Conservation (phyloP, 2,113 vertebrate genomes). For the Rhombomys opimus region DNA sequence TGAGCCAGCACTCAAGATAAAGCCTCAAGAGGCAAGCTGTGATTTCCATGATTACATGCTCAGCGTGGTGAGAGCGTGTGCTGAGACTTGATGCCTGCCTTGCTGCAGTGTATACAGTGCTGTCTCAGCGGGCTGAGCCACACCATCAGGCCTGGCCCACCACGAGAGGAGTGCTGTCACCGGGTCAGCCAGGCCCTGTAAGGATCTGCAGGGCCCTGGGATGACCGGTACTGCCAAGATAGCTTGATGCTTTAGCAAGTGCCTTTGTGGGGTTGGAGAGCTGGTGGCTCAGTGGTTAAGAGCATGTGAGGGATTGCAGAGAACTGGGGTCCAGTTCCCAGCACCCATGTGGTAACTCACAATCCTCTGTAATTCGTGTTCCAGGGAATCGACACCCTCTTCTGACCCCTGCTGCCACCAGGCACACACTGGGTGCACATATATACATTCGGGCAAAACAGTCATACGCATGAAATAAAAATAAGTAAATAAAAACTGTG, state of each 20-base stretch:
- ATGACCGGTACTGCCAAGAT: too few relatives aligned
- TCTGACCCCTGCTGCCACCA: neutral
- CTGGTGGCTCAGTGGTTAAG: too few relatives aligned
- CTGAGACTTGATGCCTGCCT: slow-evolving; percentile 14
- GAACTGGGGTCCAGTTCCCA: neutral
- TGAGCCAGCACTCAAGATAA: slow-evolving; percentile 67
- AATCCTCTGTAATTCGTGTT: neutral
- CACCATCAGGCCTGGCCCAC: neutral
- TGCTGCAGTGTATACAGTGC: neutral
- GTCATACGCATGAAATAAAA: neutral
- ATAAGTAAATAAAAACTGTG: neutral
- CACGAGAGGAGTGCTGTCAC: neutral
- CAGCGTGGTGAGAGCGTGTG: neutral
- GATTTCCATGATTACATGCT: slow-evolving; percentile 65
- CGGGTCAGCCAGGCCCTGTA: neutral
- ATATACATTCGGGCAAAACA: neutral
- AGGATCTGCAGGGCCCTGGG: neutral
- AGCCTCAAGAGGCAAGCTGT: slow-evolving; percentile 10
- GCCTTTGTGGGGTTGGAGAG: neutral
- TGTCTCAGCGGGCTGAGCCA: neutral
- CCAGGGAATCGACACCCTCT: neutral
- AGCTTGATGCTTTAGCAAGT: neutral
- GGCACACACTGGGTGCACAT: neutral
- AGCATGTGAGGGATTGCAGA: neutral
- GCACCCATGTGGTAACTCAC: neutral